A percentile compares a stretch with the other conserved stretches of the same genome.
phyloP scores from a whole-genome alignment of 2,888 invertebrate genomes.

The Dastarcus helophoroides region DNA sequence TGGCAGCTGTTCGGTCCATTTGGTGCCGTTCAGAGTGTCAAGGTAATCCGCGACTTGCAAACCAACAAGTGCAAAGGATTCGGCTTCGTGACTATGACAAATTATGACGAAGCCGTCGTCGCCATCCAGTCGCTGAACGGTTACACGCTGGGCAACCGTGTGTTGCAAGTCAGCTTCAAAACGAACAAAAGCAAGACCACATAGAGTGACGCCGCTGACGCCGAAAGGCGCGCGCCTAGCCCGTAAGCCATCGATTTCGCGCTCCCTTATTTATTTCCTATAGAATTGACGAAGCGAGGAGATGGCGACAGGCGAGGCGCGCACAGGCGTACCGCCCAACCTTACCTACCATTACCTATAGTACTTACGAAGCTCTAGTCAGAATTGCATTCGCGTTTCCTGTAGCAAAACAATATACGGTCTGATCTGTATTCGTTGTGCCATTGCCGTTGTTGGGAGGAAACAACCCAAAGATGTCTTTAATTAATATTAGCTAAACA shows the following conservation, averaged over 20 bases:
- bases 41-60: slow-evolving; percentile 89
- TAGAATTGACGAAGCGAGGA: too few species aligned
- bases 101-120: slow-evolving; percentile 92
- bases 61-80: slow-evolving; percentile 98
- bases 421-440: slow-evolving; percentile 30
- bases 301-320: slow-evolving; percentile 16
- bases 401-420: slow-evolving; percentile 31
- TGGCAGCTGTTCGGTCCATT: slow-evolving; percentile 96
- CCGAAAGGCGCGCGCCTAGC: neutral
- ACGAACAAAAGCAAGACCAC: slow-evolving; percentile 73
- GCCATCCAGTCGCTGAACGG: slow-evolving; percentile 95
- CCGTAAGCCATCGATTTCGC: neutral
- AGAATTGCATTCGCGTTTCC: slow-evolving; percentile 38
- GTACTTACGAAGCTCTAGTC: slow-evolving; percentile 41
- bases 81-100: slow-evolving; percentile 97
- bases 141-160: slow-evolving; percentile 88
- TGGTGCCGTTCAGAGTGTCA: slow-evolving; percentile 94
- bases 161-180: slow-evolving; percentile 96
- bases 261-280: neutral
- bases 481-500: slow-evolving; percentile 22
- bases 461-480: slow-evolving; percentile 26
- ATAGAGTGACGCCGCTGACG: slow-evolving; percentile 34
- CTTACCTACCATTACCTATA: slow-evolving; percentile 25
- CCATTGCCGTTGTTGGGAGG: slow-evolving; percentile 28
- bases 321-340: slow-evolving; percentile 17